These are phyloP conservation scores for Tipula lateralis DNA, from an alignment of 2,888 invertebrate genomes.

Conservation along the genomic window DNA sequence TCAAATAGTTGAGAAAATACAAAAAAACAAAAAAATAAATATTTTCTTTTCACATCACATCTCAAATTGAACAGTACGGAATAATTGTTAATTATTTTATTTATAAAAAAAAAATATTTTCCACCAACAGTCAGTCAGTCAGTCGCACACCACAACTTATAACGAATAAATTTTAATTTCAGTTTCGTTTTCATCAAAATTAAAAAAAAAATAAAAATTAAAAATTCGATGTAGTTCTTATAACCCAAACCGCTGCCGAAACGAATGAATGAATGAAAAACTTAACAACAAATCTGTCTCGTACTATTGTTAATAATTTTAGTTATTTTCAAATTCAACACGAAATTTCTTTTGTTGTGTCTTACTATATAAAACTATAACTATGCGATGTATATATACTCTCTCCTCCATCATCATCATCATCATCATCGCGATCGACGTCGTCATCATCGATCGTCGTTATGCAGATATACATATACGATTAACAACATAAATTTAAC, in stretches of 20 bases:
- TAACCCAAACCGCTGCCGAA: neutral
- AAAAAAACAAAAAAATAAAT: neutral
- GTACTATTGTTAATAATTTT: neutral
- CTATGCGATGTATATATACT: neutral
- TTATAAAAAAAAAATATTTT: neutral
- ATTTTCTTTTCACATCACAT: neutral
- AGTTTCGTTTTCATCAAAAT: neutral
- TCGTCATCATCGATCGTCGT: too few relatives aligned
- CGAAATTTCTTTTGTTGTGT: neutral
- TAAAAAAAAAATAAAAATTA: neutral
- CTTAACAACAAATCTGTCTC: neutral
- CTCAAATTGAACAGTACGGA: neutral
- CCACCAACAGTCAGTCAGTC: neutral
- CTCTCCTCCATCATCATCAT: neutral
- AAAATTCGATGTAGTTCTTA: neutral
- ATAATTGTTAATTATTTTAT: neutral
- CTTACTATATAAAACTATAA: neutral
- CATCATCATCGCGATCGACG: neutral
- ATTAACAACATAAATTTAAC: too few relatives aligned
- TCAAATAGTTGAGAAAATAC: neutral
- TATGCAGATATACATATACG: too few relatives aligned
- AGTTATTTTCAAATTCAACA: neutral
- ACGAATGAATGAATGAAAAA: neutral
- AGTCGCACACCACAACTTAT: neutral
- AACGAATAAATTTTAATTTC: neutral